A percentile compares a stretch with the other conserved stretches of the same genome.
Evolutionary conservation across 2,888 invertebrate species (phyloP).

Genomic region (Drosophila seclusa): DNA sequence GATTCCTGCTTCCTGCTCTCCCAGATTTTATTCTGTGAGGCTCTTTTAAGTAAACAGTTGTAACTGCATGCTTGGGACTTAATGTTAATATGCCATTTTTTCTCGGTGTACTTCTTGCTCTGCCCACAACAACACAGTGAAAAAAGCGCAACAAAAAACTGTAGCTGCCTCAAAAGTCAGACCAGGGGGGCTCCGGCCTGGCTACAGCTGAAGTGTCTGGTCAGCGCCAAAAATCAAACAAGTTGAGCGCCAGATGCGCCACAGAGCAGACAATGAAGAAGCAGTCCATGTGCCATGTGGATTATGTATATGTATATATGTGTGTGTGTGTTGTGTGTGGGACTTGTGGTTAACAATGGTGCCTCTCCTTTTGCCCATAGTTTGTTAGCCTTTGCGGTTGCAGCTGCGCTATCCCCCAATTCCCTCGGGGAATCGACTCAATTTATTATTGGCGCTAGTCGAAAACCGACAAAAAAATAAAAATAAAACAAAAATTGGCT

Average conservation of each 20-base stretch:
- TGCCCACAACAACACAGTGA: slow-evolving; percentile 17
- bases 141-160: slow-evolving; percentile 48
- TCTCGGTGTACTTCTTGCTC: not conserved
- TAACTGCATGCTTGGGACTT: not conserved
- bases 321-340: slow-evolving; percentile 31
- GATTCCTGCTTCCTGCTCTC: not conserved
- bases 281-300: slow-evolving; percentile 36
- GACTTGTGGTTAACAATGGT: slow-evolving; percentile 72
- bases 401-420: slow-evolving; percentile 49
- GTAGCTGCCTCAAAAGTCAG: slow-evolving; percentile 57
- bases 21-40: not conserved
- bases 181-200: not conserved
- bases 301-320: slow-evolving; percentile 20
- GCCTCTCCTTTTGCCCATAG: slow-evolving; percentile 60
- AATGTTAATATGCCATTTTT: not conserved
- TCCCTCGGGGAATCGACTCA: slow-evolving; percentile 74
- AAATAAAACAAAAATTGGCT: slow-evolving; percentile 60
- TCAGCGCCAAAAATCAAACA: slow-evolving; percentile 67
- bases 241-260: slow-evolving; percentile 63
- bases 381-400: slow-evolving; percentile 71
- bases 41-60: not conserved
- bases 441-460: slow-evolving; percentile 75
- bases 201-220: slow-evolving; percentile 47
- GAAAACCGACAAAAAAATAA: slow-evolving; percentile 26
- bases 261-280: slow-evolving; percentile 61